These are phyloP conservation scores for Stegodyphus mimosarum DNA, from an alignment of 1,140 invertebrate genomes.

Conservation along the genomic window DNA sequence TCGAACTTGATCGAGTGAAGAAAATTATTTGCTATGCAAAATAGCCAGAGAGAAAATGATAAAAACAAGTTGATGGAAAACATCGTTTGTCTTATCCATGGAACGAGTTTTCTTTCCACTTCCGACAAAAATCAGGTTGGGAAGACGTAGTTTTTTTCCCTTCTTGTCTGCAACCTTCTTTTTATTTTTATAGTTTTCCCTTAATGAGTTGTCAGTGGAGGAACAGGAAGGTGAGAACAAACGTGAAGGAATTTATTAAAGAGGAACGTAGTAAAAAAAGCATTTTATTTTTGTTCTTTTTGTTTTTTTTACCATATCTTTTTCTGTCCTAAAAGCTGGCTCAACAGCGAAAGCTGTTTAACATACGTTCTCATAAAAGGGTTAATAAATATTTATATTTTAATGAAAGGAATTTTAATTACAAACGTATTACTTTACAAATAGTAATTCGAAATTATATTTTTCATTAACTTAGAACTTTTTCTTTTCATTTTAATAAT, in stretches of 20 bases:
- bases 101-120: neutral
- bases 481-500: too few species aligned
- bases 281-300: too few species aligned
- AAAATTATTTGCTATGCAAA: neutral
- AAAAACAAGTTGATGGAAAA: neutral
- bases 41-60: neutral
- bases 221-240: neutral
- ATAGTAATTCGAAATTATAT: too few species aligned
- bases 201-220: neutral
- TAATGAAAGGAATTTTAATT: too few species aligned
- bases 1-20: neutral
- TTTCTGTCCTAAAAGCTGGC: too few species aligned
- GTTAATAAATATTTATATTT: too few species aligned
- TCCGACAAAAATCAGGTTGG: slow-evolving; percentile 3
- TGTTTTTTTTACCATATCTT: too few species aligned
- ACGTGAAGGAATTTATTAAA: neutral
- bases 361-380: too few species aligned
- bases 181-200: neutral
- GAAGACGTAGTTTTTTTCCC: neutral
- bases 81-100: neutral
- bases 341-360: too few species aligned
- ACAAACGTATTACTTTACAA: too few species aligned
- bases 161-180: neutral
- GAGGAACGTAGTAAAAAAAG: neutral
- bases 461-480: too few species aligned